Evolutionary conservation across 2,113 vertebrate species (phyloP).

Genomic region (Phalacrocorax brasilianus): DNA sequence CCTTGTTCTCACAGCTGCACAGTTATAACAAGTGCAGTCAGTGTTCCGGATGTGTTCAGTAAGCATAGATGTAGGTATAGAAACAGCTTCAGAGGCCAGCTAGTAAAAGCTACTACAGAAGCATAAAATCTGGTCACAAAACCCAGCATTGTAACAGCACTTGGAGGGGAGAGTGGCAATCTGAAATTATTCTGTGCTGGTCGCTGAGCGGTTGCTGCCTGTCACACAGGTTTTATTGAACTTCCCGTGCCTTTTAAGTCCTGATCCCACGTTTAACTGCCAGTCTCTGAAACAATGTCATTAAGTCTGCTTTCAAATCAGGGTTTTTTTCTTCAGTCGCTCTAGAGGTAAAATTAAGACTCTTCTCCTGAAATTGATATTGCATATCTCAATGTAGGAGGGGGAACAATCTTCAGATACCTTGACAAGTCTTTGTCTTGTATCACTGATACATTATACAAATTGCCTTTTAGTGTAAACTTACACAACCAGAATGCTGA

Average conservation of each 20-base stretch:
- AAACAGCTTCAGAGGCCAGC: background rate
- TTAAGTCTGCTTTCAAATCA: background rate
- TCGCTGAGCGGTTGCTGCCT: background rate
- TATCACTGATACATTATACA: background rate
- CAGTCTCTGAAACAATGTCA: background rate
- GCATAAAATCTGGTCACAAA: background rate
- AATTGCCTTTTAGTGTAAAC: background rate
- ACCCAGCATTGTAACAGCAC: background rate
- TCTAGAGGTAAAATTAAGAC: background rate
- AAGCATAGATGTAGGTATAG: background rate
- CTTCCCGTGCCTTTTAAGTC: background rate
- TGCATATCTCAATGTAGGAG: background rate
- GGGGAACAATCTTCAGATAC: background rate
- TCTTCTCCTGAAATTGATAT: background rate
- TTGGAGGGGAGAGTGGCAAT: background rate
- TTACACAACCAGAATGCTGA: background rate
- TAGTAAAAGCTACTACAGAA: background rate
- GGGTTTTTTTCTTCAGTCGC: background rate
- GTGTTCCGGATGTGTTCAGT: background rate
- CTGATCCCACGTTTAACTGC: background rate
- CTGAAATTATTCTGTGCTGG: background rate
- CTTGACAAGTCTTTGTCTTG: background rate
- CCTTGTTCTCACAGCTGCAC: background rate
- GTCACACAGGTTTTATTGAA: background rate
- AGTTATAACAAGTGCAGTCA: fast-evolving